Evolutionary conservation across 1,140 invertebrate genomes (phyloP).

Genomic region (Heliconius melpomene): DNA sequence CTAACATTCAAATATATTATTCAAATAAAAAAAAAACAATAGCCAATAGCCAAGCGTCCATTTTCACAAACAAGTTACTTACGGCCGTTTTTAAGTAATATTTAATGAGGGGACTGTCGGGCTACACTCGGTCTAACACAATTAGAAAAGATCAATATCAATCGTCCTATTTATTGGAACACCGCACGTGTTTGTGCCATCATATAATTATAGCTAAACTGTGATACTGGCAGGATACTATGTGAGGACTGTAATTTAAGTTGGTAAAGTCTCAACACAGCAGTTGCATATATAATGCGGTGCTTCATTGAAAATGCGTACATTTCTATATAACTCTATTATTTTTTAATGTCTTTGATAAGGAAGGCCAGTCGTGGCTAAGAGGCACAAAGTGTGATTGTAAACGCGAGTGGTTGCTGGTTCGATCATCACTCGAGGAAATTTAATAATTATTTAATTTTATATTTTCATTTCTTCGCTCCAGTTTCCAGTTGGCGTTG

Average conservation of each 20-base stretch:
- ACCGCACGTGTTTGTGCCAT: slow-evolving; percentile 17
- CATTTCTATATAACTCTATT: not conserved
- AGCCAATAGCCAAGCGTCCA: slow-evolving; percentile 32
- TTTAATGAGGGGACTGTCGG: slow-evolving; percentile 65
- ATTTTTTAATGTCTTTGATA: not conserved
- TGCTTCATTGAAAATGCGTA: not conserved
- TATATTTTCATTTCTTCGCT: too few species aligned
- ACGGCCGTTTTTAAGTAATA: slow-evolving; percentile 66
- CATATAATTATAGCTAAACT: slow-evolving; percentile 26
- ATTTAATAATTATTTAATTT: too few species aligned
- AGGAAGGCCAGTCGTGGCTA: too few species aligned
- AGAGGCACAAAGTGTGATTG: too few species aligned
- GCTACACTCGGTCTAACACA: slow-evolving; percentile 62
- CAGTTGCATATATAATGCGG: slow-evolving; percentile 27
- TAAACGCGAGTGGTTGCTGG: too few species aligned
- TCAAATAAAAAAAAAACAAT: not conserved
- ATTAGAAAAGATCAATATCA: slow-evolving; percentile 77
- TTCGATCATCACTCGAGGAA: too few species aligned
- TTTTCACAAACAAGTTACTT: slow-evolving; percentile 67
- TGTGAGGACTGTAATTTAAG: slow-evolving; percentile 27
- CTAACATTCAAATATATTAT: not conserved
- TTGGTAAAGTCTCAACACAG: slow-evolving; percentile 19
- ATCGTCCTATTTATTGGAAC: slow-evolving; percentile 59
- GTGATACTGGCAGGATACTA: slow-evolving; percentile 27
- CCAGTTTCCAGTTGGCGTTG: too few species aligned